Percentiles rank a stretch among this genome's conserved stretches.
Conservation (phyloP, 2,113 vertebrate genomes). For the Meriones unguiculatus region DNA sequence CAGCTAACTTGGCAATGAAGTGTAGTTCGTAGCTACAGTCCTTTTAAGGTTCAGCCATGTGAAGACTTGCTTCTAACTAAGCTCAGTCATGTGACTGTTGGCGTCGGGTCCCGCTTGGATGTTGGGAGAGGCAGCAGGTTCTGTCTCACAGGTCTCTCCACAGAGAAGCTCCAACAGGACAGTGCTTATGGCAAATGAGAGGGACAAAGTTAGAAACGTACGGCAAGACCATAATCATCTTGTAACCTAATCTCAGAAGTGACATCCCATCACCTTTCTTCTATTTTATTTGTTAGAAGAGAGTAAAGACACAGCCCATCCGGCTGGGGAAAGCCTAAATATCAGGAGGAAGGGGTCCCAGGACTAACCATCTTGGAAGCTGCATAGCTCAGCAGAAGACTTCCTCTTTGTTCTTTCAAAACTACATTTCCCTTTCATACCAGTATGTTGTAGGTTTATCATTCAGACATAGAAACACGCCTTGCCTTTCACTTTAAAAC, state of each 20-base stretch:
- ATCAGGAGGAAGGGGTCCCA: neutral
- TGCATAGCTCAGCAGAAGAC: neutral
- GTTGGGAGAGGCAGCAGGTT: neutral
- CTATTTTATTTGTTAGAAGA: neutral
- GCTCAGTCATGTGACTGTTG: slow-evolving; percentile 2
- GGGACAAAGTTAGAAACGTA: neutral
- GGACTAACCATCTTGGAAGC: neutral
- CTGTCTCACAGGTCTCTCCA: neutral
- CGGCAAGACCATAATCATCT: neutral
- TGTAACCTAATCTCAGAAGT: neutral
- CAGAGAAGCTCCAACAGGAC: neutral
- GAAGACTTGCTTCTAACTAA: neutral
- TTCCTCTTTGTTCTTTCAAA: neutral
- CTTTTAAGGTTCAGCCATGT: neutral
- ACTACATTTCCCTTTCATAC: neutral
- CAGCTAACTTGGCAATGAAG: neutral
- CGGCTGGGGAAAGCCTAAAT: neutral
- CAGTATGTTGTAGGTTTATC: neutral
- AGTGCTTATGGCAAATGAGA: neutral
- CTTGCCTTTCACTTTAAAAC: neutral
- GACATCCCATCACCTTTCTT: neutral
- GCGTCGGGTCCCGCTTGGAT: neutral
- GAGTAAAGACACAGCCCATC: neutral
- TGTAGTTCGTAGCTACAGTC: neutral
- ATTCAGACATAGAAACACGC: neutral